Evolutionary conservation across 2,797 vertebrate genomes (phyloP).

Genomic region (Lycodopsis pacificus): DNA sequence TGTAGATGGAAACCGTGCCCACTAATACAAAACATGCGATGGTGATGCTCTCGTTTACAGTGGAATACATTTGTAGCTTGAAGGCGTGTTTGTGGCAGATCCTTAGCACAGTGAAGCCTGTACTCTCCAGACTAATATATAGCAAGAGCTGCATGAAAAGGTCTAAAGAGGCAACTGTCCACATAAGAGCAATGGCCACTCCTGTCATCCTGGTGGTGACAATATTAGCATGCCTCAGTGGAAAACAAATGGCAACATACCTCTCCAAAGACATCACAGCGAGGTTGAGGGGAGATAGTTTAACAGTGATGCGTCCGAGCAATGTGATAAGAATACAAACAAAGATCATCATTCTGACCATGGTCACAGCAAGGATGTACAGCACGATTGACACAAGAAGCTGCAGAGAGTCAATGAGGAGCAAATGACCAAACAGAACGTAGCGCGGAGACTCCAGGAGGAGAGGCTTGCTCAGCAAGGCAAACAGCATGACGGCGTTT

Average conservation of each 20-base stretch:
- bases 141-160: slow-evolving; percentile 35
- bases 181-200: slow-evolving; percentile 52
- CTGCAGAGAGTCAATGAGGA: slow-evolving; percentile 73
- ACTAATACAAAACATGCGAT: slow-evolving; percentile 53
- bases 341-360: slow-evolving; percentile 43
- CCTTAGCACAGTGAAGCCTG: background rate
- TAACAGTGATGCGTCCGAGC: slow-evolving; percentile 20
- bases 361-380: slow-evolving; percentile 56
- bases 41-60: slow-evolving; percentile 36
- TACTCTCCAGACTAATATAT: slow-evolving; percentile 29
- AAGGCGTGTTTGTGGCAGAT: slow-evolving; percentile 44
- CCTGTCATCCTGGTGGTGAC: slow-evolving; percentile 28
- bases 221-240: slow-evolving; percentile 62
- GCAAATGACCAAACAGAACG: slow-evolving; percentile 79
- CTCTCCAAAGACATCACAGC: slow-evolving; percentile 75
- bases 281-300: slow-evolving; percentile 67
- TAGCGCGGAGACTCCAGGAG: slow-evolving; percentile 71
- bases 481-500: slow-evolving; percentile 73
- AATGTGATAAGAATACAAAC: slow-evolving; percentile 47
- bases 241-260: slow-evolving; percentile 74
- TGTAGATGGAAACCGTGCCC: slow-evolving; percentile 56
- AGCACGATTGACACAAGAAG: slow-evolving; percentile 50
- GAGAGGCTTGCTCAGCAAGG: slow-evolving; percentile 61
- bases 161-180: slow-evolving; percentile 54
- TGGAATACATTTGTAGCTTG: slow-evolving; percentile 24